Evolutionary conservation across 1,140 invertebrate genomes (phyloP), one percentile per base, ranked within the genome.

Genomic region (Listronotus oregonensis): DNA sequence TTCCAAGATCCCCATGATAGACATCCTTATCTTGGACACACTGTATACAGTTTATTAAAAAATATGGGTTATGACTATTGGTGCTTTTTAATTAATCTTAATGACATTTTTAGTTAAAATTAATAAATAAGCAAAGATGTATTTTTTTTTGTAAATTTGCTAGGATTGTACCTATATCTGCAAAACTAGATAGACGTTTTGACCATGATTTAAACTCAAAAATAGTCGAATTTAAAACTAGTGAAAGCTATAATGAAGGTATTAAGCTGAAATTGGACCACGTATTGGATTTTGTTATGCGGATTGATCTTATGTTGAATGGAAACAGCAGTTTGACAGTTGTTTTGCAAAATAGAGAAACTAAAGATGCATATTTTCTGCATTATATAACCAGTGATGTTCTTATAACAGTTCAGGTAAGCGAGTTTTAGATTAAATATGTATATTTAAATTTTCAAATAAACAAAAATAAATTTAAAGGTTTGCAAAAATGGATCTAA

Each of bases 281-380:
- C 70, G 87, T 86, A 0, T 77, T 90, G 52, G 88, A 92, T 74
- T 86, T 92, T 73, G 87, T 94, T n/a, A 77, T 95, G 60, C 89
- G 87, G 62, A 80, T 93, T 47, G 90, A 94, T 80, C 73, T 94
- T 12, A 80, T 87, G 61, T 79, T 90, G 61, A 86, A 85, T 65
- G 83, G 86, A 0, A 95, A 95, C 80, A 90, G 90, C 18, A 94
- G 89, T 68, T 79, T 96, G 14, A 91, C 88, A 39, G 85, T 96
- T 6, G 83, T 85, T 8, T 77, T 96, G 47, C 88, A 93, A 76
- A 89, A 90, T 68, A 87, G 88, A 54, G 91, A 93, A 61, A 90
- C 85, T 52, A 87, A 89, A 69, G 88, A 91, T 64, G 83, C 80
- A 31, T 94, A 92, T 75, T 87, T 87, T 78, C 77, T 96, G 42